Evolutionary conservation across 2,888 invertebrate genomes (phyloP), one percentile per base, ranked within the genome.

Genomic region (Rhamphomyia laevipes): DNA sequence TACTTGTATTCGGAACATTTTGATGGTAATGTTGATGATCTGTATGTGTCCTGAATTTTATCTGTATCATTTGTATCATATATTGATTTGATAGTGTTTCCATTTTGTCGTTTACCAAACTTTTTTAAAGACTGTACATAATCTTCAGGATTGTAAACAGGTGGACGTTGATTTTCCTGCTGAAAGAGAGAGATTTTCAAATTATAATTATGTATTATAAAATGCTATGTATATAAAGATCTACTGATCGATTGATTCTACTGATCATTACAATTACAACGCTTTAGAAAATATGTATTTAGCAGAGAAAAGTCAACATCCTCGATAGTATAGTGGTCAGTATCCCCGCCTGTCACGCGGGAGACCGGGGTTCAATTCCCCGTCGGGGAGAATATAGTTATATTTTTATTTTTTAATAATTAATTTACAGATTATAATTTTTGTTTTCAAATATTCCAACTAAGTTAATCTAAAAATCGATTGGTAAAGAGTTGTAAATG

Each of bases 71-170:
- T 60, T 30, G 64, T 63, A 52, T 70, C 70, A 41, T 71, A 71
- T 33, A 71, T 71, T 5, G 71, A 68, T 42, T 63, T 65, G 31
- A 60, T 61, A 53, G 59, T 60, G 23, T 56, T 55, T 17, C 60
- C 59, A 46, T 53, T 61, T 55, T 61, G 63, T 31, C 64, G 60
- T 57, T 66, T 63, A 52, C 85, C 85, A 80, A 86, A 88, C 76
- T 88, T 86, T 63, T 83, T 81, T 53, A 90, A 68, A 1, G 86
- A 84, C 4, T 80, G 74, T 4, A 84, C 84, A 66, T 91, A 92
- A 68, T 91, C 91, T 66, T 92, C 91, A 0, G 91, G 85, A 65
- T 91, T 91, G 74, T 90, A 91, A 16, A 90, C 83, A 0, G 91
- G 91, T 30, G 91, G 89, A 41, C 89, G 77, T 61, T 87, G 83